Evolutionary conservation across 1,140 invertebrate genomes (phyloP).

Genomic region (Marisa cornuarietis): DNA sequence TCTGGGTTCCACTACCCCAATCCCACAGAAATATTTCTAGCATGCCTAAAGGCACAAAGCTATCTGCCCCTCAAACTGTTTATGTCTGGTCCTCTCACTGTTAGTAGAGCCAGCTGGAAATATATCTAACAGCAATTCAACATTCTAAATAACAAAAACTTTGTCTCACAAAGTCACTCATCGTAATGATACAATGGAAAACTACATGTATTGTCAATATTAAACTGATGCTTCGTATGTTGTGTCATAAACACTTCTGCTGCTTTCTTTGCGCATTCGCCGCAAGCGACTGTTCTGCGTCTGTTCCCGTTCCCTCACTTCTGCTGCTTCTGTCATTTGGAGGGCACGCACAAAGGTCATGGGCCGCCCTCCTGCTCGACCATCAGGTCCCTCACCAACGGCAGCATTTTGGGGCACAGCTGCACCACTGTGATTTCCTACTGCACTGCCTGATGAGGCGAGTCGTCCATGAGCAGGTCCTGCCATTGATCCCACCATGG

Average conservation of each 20-base stretch:
- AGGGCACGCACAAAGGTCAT: slow-evolving; percentile 92
- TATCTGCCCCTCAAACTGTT: too few relatives aligned
- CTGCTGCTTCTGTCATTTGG: slow-evolving; percentile 81
- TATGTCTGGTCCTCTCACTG: too few relatives aligned
- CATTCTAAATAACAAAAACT: neutral
- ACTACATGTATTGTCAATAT: slow-evolving; percentile 1
- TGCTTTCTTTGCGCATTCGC: slow-evolving; percentile 75
- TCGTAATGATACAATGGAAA: slow-evolving; percentile 1
- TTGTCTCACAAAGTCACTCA: neutral
- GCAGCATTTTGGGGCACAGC: neutral
- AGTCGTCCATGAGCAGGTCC: neutral
- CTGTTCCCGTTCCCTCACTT: slow-evolving; percentile 40
- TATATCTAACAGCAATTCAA: neutral
- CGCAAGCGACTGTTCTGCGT: slow-evolving; percentile 27
- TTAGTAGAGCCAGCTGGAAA: neutral
- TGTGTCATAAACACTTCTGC: slow-evolving; percentile 87
- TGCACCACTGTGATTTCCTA: neutral
- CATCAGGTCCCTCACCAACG: slow-evolving; percentile 3
- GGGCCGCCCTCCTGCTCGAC: slow-evolving; percentile 70
- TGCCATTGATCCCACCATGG: neutral
- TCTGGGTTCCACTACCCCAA: too few relatives aligned
- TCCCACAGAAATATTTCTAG: too few relatives aligned
- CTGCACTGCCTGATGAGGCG: neutral
- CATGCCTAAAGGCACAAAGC: too few relatives aligned
- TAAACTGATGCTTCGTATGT: slow-evolving; percentile 93